Percentiles rank a stretch among this genome's conserved stretches.
Conservation (phyloP, 1,140 invertebrate species). For the Geopemphigus sp. region DNA sequence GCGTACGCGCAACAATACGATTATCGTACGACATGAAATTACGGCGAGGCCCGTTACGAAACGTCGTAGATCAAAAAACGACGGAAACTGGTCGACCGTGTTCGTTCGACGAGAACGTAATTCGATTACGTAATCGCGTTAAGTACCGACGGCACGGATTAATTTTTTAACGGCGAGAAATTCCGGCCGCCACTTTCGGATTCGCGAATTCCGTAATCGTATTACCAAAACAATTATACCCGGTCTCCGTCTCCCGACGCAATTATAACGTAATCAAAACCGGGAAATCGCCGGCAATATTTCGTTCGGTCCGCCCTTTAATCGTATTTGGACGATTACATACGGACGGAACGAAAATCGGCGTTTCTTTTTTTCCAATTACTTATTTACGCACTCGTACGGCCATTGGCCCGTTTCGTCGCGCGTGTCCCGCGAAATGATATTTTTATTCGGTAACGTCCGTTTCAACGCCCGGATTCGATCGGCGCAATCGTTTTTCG, state of each 20-base stretch:
- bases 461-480: background rate
- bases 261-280: conserved; percentile 39
- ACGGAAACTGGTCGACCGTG: background rate
- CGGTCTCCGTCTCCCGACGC: background rate
- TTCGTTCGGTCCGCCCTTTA: background rate
- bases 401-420: background rate
- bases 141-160: background rate
- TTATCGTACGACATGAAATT: no score
- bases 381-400: conserved; percentile 25
- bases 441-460: background rate
- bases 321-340: conserved; percentile 25
- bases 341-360: conserved; percentile 10
- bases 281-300: background rate
- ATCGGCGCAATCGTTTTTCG: background rate
- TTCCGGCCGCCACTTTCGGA: background rate
- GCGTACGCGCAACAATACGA: no score
- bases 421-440: background rate
- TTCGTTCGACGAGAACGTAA: background rate
- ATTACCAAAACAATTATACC: background rate
- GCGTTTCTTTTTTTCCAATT: conserved; percentile 12
- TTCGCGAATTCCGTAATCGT: conserved; percentile 11
- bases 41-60: background rate
- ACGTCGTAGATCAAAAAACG: background rate
- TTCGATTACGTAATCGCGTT: background rate
- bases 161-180: background rate